Evolutionary conservation across 2,113 vertebrate genomes (phyloP).

Genomic region (Nematolebias whitei): DNA sequence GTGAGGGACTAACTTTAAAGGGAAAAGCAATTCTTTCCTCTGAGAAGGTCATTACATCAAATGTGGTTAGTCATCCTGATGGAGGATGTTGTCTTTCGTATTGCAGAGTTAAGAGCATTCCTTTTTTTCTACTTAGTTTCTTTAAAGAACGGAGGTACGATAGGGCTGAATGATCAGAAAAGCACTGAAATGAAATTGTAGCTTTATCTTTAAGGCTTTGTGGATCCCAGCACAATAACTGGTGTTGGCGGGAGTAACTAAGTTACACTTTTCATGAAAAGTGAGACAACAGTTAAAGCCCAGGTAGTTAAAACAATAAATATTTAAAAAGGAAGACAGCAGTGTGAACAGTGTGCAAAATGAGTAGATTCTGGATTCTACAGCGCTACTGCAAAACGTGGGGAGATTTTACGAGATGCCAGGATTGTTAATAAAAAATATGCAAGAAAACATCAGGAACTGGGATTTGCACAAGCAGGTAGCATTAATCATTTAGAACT

Average conservation of each 20-base stretch:
- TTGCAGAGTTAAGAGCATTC: conserved; percentile 29
- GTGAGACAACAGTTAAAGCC: conserved; percentile 18
- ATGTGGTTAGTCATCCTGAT: conserved; percentile 54
- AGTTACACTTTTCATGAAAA: conserved; percentile 1
- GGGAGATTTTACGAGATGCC: background rate
- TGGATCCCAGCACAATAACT: conserved; percentile 8
- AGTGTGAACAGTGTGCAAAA: background rate
- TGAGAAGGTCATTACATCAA: conserved; percentile 57
- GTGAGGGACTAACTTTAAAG: conserved; percentile 45
- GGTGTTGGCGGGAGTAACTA: conserved; percentile 20
- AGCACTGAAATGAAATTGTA: conserved; percentile 24
- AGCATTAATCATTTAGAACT: background rate
- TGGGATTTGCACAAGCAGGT: background rate
- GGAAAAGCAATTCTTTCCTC: conserved; percentile 31
- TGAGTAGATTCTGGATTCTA: background rate
- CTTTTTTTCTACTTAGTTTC: background rate
- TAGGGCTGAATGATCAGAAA: conserved; percentile 32
- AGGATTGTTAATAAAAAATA: background rate
- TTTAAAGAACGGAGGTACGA: conserved; percentile 18
- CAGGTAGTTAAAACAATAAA: conserved; percentile 1
- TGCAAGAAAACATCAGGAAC: background rate
- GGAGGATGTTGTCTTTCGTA: conserved; percentile 39
- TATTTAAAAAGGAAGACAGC: background rate
- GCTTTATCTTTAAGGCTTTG: conserved; percentile 29
- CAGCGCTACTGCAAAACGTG: background rate